Evolutionary conservation across 2,888 invertebrate genomes (phyloP).

Genomic region (Notocelia uddmanniana): DNA sequence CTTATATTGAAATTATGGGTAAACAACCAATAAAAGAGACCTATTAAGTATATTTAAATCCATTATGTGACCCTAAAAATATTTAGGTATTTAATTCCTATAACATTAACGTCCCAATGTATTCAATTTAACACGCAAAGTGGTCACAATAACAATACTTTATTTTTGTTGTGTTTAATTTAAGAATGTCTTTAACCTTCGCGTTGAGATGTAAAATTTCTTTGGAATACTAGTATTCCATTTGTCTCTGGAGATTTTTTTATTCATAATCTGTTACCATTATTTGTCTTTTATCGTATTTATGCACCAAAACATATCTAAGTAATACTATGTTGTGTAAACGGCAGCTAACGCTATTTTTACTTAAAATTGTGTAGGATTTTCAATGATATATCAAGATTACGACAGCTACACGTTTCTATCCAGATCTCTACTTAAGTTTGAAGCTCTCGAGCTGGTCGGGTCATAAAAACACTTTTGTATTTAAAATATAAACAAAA

Average conservation of each 20-base stretch:
- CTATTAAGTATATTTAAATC: conserved; percentile 18
- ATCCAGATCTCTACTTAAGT: background rate
- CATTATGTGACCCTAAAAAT: conserved; percentile 15
- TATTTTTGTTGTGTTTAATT: background rate
- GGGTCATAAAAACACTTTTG: too few species aligned
- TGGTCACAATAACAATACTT: background rate
- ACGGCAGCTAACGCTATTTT: conserved; percentile 41
- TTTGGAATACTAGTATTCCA: conserved; percentile 6
- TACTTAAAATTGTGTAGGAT: conserved; percentile 1
- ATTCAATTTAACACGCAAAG: background rate
- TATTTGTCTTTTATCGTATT: conserved; percentile 22
- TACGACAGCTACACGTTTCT: too few species aligned
- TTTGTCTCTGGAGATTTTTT: conserved; percentile 3
- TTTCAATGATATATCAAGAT: conserved; percentile 22
- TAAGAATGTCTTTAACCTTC: background rate
- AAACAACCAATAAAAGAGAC: conserved; percentile 20
- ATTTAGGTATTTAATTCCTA: conserved; percentile 11
- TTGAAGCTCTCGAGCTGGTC: too few species aligned
- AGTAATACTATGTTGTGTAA: conserved; percentile 28
- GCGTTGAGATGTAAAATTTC: background rate
- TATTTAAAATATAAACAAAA: background rate
- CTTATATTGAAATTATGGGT: conserved; percentile 19
- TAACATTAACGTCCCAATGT: background rate
- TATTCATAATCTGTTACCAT: conserved; percentile 42
- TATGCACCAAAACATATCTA: conserved; percentile 32